Conservation (phyloP, 1,140 invertebrate genomes). For the Lucilia sericata region DNA sequence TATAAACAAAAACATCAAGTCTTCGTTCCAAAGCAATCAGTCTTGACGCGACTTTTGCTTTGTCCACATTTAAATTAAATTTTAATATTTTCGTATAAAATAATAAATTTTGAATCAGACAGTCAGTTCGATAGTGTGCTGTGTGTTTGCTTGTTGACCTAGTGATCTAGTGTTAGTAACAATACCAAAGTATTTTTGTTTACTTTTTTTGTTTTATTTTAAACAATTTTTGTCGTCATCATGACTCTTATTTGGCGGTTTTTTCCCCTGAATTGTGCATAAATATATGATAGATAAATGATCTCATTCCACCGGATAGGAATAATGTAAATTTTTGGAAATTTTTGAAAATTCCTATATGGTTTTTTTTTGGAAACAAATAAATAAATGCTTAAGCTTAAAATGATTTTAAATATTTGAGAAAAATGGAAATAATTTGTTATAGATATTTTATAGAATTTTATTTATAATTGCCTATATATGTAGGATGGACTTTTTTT, state of each 20-base stretch:
- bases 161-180: constrained; percentile 35
- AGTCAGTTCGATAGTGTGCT: not conserved
- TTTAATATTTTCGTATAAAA: constrained; percentile 2
- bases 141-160: not conserved
- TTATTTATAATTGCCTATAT: too few relatives aligned
- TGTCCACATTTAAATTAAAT: not conserved
- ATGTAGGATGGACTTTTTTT: too few relatives aligned
- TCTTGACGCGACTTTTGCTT: constrained; percentile 15
- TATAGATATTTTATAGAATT: too few relatives aligned
- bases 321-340: too few relatives aligned
- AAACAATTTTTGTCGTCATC: not conserved
- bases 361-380: too few relatives aligned
- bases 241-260: not conserved
- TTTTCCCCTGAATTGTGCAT: not conserved
- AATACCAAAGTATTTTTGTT: not conserved
- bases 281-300: not conserved
- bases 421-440: too few relatives aligned
- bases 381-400: too few relatives aligned
- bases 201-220: not conserved
- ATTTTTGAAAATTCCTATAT: too few relatives aligned
- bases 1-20: constrained; percentile 31
- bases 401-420: too few relatives aligned
- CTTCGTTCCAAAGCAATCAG: not conserved
- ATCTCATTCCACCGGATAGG: not conserved
- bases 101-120: too few relatives aligned